Base-by-base conservation (phyloP, 2,888 invertebrate genomes). In the Aleiodes testaceus region DNA sequence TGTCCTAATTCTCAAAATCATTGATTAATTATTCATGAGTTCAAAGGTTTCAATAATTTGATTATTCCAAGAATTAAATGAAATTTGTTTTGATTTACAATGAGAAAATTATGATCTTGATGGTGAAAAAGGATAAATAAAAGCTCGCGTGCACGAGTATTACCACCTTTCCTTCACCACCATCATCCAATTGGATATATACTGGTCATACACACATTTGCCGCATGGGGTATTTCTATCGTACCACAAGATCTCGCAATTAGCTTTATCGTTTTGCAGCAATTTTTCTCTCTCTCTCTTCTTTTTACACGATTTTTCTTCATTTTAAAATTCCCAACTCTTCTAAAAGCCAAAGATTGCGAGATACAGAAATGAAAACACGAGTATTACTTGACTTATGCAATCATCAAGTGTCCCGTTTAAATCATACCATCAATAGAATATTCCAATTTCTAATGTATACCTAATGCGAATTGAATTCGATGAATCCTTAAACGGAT, bases 401-500 rank as follows among this genome's bases (percentile, higher is more conserved):
- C 66, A 71, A 71, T 67, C 50, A 30, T 52, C 50, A 50, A 61
- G 53, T 67, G 67, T 67, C 45, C 20, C 66, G 18, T 63, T 71
- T 52, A 71, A 71, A 67, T 71, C 67, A 70, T 66, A 71, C 66
- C 50, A 66, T 59, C 59, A 61, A 71, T 67, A 61, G 61, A 26
- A 49, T 68, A 50, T 49, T 36, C 50, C 50, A 50, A 49, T 49
- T 66, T 30, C 30, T 49, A 50, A 22, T 36, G 44, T 12, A 18
- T 22, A 59, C 45, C 59, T 16, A 59, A 14, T 16, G 7, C 49
- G 49, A 42, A 61, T n/a, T 18, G 55, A 72, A 73, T 72, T 70
- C n/a, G 61, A 73, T 72, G 68, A 77, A 74, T 74, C 59, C 61
- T 72, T 65, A 42, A 61, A 70, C 52, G 61, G 42, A 61, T 50